Conservation (phyloP, 2,797 vertebrate genomes). For the Smutsia temminckii region DNA sequence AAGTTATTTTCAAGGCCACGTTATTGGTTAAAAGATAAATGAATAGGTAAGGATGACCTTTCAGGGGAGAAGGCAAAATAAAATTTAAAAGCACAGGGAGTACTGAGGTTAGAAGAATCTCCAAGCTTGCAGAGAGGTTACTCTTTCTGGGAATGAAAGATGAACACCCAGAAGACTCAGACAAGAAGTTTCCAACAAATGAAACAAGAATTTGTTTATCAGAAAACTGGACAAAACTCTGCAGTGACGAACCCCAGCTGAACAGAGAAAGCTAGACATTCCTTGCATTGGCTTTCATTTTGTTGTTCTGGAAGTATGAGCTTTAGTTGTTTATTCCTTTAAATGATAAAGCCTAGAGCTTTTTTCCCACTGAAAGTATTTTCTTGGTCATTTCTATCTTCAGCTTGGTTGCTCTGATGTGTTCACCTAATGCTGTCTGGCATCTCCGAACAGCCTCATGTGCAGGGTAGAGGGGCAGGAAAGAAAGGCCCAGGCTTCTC, state of each 20-base stretch:
- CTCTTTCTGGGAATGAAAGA: background rate
- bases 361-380: background rate
- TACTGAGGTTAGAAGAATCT: background rate
- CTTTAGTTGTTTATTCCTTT: constrained; percentile 10
- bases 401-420: too few relatives aligned
- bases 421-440: background rate
- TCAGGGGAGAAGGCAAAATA: background rate
- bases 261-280: background rate
- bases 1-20: background rate
- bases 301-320: background rate
- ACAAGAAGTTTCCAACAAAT: background rate
- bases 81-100: background rate
- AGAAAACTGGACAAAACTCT: background rate
- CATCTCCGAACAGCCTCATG: background rate
- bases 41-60: background rate
- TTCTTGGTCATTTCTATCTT: background rate
- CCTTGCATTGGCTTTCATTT: background rate
- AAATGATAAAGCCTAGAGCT: background rate
- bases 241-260: background rate
- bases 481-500: background rate
- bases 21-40: background rate
- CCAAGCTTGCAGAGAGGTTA: background rate
- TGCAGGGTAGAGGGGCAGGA: background rate
- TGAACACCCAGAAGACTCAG: background rate
- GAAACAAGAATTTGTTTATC: background rate